Percentiles rank a stretch among this genome's conserved stretches.
These are phyloP conservation scores for Hyposmocoma kahamanoa DNA, from an alignment of 1,140 invertebrate species.

Conservation along the genomic window DNA sequence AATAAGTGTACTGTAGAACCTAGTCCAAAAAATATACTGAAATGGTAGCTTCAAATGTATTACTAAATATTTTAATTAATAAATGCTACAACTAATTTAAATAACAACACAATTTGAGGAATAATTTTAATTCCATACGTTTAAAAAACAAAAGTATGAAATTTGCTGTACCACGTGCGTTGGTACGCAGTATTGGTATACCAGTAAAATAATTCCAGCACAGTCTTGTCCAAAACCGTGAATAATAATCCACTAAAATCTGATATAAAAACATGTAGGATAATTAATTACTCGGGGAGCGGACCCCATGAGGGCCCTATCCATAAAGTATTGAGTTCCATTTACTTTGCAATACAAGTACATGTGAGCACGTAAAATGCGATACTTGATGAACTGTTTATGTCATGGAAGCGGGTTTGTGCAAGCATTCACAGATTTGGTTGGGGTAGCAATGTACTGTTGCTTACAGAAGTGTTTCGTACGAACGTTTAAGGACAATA, in stretches of 20 bases:
- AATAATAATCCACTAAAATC: constrained; percentile 70
- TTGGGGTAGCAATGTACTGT: constrained; percentile 59
- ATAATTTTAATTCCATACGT: too few species aligned
- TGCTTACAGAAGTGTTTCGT: constrained; percentile 16
- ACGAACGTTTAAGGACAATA: too few species aligned
- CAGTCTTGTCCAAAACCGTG: constrained; percentile 46
- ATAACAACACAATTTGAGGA: too few species aligned
- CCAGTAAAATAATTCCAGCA: constrained; percentile 39
- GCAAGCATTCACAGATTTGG: constrained; percentile 73
- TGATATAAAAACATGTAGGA: constrained; percentile 68
- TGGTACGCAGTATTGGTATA: too few species aligned
- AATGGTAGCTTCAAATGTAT: too few species aligned
- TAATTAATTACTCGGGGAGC: constrained; percentile 65
- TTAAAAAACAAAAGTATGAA: too few species aligned
- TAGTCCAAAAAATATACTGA: too few species aligned
- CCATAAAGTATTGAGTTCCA: constrained; percentile 46
- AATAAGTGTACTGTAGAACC: too few species aligned
- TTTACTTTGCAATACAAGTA: constrained; percentile 10
- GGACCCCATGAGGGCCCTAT: constrained; percentile 42
- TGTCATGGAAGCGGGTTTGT: constrained; percentile 73
- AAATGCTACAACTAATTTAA: too few species aligned
- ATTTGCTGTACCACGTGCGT: too few species aligned
- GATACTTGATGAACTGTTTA: constrained; percentile 64
- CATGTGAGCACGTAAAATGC: constrained; percentile 37
- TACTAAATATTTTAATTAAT: too few species aligned